Evolutionary conservation across 2,113 vertebrate genomes (phyloP).

Genomic region (Diglossa brunneiventris): DNA sequence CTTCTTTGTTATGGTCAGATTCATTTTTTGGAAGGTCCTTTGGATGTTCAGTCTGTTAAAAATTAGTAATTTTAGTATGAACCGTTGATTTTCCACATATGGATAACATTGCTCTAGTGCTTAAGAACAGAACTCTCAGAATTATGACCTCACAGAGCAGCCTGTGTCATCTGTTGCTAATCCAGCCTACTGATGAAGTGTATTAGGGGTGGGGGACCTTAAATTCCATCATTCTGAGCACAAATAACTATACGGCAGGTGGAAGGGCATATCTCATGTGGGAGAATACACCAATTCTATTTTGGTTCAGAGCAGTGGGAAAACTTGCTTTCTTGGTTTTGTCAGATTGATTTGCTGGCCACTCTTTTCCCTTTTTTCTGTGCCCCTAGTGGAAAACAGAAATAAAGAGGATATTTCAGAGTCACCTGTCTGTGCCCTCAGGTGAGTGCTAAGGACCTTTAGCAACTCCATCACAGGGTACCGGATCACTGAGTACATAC

Average conservation of each 20-base stretch:
- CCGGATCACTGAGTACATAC: not conserved
- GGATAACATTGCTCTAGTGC: conserved; percentile 24
- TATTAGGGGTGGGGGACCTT: not conserved
- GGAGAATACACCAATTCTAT: not conserved
- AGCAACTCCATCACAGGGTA: not conserved
- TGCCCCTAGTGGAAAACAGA: not conserved
- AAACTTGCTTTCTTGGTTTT: not conserved
- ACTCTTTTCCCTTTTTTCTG: not conserved
- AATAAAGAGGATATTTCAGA: not conserved
- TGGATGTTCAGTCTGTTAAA: not conserved
- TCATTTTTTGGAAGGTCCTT: not conserved
- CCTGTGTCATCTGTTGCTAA: not conserved
- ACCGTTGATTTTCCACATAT: conserved; percentile 65
- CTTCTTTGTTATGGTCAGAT: not conserved
- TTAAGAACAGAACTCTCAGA: not conserved
- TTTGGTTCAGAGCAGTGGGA: not conserved
- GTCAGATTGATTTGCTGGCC: not conserved
- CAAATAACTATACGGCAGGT: not conserved
- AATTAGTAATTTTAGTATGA: not conserved
- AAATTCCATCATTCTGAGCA: not conserved
- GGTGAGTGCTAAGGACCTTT: not conserved
- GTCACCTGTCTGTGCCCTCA: not conserved
- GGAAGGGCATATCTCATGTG: not conserved
- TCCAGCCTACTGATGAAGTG: not conserved
- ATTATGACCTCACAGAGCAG: not conserved